Evolutionary conservation across 2,113 vertebrate genomes (phyloP), one percentile per base, ranked within the genome.

Genomic region (Arenaria interpres): DNA sequence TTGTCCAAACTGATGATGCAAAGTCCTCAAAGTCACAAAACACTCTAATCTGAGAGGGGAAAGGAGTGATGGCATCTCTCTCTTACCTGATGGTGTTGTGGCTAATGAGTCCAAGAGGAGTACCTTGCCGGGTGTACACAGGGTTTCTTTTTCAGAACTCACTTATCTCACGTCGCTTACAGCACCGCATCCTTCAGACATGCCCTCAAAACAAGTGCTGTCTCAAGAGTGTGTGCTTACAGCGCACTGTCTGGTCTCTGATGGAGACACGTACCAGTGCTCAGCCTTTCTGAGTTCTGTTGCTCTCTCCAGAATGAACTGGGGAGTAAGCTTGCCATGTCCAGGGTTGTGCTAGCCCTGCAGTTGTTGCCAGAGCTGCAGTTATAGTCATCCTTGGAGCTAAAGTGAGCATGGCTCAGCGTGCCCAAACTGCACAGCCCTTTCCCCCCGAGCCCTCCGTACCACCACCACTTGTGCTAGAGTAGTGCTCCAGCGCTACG

Each of bases 381-480:
- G 27, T 32, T 37, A 37, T 37, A 66, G 67, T 59, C 24, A 23
- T 28, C 60, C 33, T 85, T 3, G 0, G 51, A 85, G 45, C 22
- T 15, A 14, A 25, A 60, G 45, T 21, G 37, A 59, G 41, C 43
- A 39, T 2, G 9, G 59, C 37, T 91, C n/a, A 63, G 53, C 28
- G 28, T 23, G 32, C 56, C 60, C 60, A 74, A 1, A 13, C 10
- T 51, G 39, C 54, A 43, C 69, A 63, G 25, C 30, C 53, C 68
- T 48, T 79, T 7, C 3, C 15, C 32, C 28, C 0, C 12, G 0
- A 41, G 39, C 67, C 18, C 22, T 60, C 46, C 2, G 0, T 27
- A 17, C 14, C 33, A 46, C 22, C 28, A 23, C 57, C 17, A 30
- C 35, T 48, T 39, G 15, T 56, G 39, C 66, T 32, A 22, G 27